Percentiles rank a stretch among this genome's conserved stretches.
These are phyloP conservation scores for Ctenomys sociabilis DNA, from an alignment of 2,113 vertebrate species.

Conservation along the genomic window DNA sequence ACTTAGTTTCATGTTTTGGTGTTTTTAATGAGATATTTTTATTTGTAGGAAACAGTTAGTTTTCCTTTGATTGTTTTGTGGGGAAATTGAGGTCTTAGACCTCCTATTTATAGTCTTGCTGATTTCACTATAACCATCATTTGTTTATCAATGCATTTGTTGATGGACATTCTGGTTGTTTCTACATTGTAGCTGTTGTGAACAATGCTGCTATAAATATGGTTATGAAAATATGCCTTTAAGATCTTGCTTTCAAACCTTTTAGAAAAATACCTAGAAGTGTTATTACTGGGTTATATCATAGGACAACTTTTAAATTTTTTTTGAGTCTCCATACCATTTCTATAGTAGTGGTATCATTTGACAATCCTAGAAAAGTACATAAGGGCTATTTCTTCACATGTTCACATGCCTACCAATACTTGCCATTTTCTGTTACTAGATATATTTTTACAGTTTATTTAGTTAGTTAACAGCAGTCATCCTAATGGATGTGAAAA, in stretches of 20 bases:
- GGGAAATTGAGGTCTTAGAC: background rate
- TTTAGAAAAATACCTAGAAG: background rate
- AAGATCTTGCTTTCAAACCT: conserved; percentile 34
- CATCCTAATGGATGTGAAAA: background rate
- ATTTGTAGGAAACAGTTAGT: background rate
- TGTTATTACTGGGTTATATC: background rate
- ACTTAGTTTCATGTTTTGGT: background rate
- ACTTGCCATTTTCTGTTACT: background rate
- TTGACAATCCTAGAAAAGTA: conserved; percentile 24
- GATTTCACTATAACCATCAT: background rate
- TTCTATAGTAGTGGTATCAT: background rate
- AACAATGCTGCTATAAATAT: background rate
- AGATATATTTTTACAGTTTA: background rate
- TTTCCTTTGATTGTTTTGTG: background rate
- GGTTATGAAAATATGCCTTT: background rate
- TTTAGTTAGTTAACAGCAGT: background rate
- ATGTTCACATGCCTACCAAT: background rate
- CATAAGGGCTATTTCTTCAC: conserved; percentile 22
- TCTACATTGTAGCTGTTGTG: background rate
- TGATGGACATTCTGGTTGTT: conserved; percentile 3
- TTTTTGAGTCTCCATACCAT: background rate
- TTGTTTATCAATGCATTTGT: background rate
- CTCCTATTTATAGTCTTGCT: background rate
- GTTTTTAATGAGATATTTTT: background rate
- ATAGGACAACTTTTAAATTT: background rate